Evolutionary conservation across 2,888 invertebrate genomes (phyloP).

Genomic region (Schrankia costaestrigalis): DNA sequence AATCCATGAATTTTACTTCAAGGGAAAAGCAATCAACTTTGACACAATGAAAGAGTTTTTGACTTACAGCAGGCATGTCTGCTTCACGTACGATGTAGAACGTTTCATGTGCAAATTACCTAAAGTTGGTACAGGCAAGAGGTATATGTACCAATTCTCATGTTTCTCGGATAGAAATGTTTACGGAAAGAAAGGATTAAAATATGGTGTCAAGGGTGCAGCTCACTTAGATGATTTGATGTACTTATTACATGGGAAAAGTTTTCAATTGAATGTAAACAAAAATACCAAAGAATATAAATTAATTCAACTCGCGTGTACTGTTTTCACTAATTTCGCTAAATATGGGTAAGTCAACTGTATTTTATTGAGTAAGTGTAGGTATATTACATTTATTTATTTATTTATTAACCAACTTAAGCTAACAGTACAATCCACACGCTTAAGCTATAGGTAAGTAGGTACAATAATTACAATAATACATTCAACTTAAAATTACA

Average conservation of each 20-base stretch:
- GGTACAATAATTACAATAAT: too few relatives aligned
- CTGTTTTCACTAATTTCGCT: conserved; percentile 55
- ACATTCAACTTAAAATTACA: too few relatives aligned
- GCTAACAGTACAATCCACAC: neutral
- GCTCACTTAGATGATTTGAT: conserved; percentile 55
- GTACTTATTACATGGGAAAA: conserved; percentile 51
- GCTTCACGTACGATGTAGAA: conserved; percentile 5
- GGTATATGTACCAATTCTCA: conserved; percentile 32
- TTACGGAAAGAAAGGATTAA: conserved; percentile 32
- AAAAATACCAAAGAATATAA: conserved; percentile 42
- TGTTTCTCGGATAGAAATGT: conserved; percentile 47
- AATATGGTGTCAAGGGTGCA: conserved; percentile 44
- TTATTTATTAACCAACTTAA: neutral
- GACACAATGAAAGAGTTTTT: conserved; percentile 6
- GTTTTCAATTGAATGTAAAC: conserved; percentile 34
- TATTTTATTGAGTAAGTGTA: neutral
- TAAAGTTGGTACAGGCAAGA: conserved; percentile 12
- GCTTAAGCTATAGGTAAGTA: too few relatives aligned
- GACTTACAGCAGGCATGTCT: neutral
- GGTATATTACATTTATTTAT: neutral
- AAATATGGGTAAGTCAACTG: conserved; percentile 54
- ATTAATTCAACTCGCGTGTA: conserved; percentile 45
- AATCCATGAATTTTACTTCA: conserved; percentile 9
- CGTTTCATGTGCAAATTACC: conserved; percentile 13
- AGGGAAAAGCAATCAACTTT: conserved; percentile 4